Base-by-base conservation (phyloP, 2,888 invertebrate genomes). In the Eristalis intricaria region DNA sequence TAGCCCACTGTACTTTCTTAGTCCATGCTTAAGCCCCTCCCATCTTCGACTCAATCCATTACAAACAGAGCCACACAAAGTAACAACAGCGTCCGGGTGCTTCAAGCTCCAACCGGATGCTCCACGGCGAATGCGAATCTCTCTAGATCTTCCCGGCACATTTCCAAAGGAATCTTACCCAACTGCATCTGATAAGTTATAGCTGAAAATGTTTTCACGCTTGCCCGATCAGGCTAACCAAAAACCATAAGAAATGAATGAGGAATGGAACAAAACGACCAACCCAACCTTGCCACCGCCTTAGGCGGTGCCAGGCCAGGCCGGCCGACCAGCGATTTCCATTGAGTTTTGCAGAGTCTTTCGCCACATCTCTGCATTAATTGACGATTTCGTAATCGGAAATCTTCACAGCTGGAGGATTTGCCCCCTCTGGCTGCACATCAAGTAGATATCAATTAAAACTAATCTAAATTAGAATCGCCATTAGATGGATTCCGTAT, bases 391-490 rank as follows among this genome's bases (percentile, higher is more conserved):
- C 35, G n/a, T 69, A 64, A 81, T 81, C 81, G 63, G 56, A 64
- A 75, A 70, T 81, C 81, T 75, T 81, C 68, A 81, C 75, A 81
- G 64, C 69, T 60, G 26, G 15, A 4, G 43, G 69, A 50, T 63
- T 50, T 19, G 15, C 19, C 5, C 22, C 63, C 38, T 19, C 22
- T 65, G 23, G 13, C 40, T 29, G 68, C 56, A 38, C 63, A 79
- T 13, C 32, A 13, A 43, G 40, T 70, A 50, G 68, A 69, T 66
- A 66, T 66, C 73, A 74, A 84, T 74, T 78, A 73, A 69, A 64
- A 40, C 0, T 40, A 68, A 70, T 81, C 75, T 81, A 40, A 84
- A 84, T 84, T 64, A 64, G 63, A 78, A 73, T 73, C 73, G 69
- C 22, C 76, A 61, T 73, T 68, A 66, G 56, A 43, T 22, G 32